These are phyloP conservation scores for Oscheius onirici DNA, from an alignment of 2,888 invertebrate species.

Conservation along the genomic window DNA sequence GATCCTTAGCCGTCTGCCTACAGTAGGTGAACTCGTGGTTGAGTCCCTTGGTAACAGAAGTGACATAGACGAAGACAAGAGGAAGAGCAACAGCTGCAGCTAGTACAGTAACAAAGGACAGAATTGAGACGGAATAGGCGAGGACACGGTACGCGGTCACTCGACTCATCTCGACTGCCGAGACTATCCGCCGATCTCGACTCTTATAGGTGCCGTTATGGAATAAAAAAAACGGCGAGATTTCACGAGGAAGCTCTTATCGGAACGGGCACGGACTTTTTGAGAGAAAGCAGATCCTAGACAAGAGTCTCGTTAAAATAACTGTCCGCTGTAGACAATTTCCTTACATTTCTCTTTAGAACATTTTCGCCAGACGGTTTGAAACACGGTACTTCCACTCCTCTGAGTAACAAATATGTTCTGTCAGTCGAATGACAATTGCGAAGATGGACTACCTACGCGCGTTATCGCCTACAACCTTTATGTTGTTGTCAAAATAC, in stretches of 20 bases:
- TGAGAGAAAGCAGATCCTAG: no score
- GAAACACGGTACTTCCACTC: no score
- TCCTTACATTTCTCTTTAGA: no score
- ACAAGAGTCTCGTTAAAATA: no score
- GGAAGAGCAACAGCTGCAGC: constrained; percentile 43
- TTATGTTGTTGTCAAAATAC: no score
- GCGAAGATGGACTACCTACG: no score
- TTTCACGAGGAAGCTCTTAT: not conserved
- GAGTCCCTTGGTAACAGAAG: constrained; percentile 32
- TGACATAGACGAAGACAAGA: constrained; percentile 41
- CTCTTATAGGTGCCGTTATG: constrained; percentile 7
- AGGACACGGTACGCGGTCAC: constrained; percentile 41
- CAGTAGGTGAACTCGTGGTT: constrained; percentile 37
- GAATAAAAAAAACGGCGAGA: not conserved
- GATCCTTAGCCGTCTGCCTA: constrained; percentile 37
- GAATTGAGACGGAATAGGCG: constrained; percentile 38
- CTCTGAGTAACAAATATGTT: no score
- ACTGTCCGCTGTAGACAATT: no score
- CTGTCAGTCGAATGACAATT: no score
- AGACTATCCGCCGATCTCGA: not conserved
- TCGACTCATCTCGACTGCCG: constrained; percentile 20
- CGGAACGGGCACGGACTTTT: not conserved
- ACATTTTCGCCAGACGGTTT: no score
- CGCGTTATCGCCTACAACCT: no score
- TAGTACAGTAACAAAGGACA: constrained; percentile 33